Evolutionary conservation across 1,140 invertebrate species (phyloP).

Genomic region (Papilio glaucus): DNA sequence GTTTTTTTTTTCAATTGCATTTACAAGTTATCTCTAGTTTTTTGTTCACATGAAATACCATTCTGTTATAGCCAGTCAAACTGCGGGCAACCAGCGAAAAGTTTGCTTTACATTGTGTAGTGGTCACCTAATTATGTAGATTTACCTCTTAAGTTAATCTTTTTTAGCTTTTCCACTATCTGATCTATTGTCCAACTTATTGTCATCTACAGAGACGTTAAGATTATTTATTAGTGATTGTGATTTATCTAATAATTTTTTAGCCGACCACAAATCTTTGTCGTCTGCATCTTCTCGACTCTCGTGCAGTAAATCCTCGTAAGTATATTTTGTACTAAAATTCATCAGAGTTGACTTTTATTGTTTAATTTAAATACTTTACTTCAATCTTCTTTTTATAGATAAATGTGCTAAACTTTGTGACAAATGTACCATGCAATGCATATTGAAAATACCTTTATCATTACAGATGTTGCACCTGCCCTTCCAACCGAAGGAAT

Average conservation of each 20-base stretch:
- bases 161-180: too few relatives aligned
- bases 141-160: too few relatives aligned
- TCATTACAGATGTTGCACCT: background rate
- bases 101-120: too few relatives aligned
- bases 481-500: background rate
- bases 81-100: too few relatives aligned
- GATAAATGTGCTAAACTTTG: too few relatives aligned
- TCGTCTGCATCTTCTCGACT: background rate
- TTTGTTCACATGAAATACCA: background rate
- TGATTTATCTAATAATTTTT: background rate
- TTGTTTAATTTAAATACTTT: background rate
- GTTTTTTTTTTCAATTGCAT: background rate
- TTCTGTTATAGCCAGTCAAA: background rate
- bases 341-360: too few relatives aligned
- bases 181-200: too few relatives aligned
- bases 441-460: background rate
- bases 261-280: background rate
- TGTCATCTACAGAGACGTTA: too few relatives aligned
- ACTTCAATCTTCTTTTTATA: too few relatives aligned
- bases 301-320: conserved; percentile 30
- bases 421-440: background rate
- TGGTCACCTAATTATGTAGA: too few relatives aligned
- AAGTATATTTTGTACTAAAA: background rate
- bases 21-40: background rate
- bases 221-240: too few relatives aligned